Evolutionary conservation across 2,797 vertebrate species (phyloP).

Genomic region (Lophotriccus pileatus): DNA sequence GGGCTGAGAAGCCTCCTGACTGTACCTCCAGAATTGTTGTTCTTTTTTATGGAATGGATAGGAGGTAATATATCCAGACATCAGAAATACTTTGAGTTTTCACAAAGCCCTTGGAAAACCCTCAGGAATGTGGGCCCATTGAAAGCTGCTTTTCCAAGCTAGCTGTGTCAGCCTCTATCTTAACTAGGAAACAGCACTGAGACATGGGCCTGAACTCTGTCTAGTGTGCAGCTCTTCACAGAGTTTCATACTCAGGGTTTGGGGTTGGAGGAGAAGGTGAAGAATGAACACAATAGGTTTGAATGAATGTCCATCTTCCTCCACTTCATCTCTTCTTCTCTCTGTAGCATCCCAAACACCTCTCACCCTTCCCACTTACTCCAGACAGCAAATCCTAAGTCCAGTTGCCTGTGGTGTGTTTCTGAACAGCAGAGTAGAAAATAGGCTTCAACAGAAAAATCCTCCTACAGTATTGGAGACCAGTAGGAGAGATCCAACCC

Average conservation of each 20-base stretch:
- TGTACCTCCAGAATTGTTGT: fast-evolving
- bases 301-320: not conserved
- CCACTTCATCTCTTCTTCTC: not conserved
- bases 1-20: not conserved
- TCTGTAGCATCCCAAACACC: not conserved
- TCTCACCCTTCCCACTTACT: not conserved
- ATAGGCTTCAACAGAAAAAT: not conserved
- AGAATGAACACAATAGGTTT: not conserved
- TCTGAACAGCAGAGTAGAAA: not conserved
- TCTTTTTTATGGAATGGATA: not conserved
- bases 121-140: not conserved
- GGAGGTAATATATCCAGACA: not conserved
- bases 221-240: not conserved
- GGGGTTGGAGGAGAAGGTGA: not conserved
- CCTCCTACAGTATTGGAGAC: not conserved
- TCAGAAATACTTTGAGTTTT: not conserved
- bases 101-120: not conserved
- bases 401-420: not conserved
- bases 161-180: not conserved
- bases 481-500: not conserved
- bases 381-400: not conserved
- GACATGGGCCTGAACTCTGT: not conserved
- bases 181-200: not conserved
- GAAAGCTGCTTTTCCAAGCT: not conserved
- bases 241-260: not conserved